Conservation (phyloP, 1,140 invertebrate species). For the Drosophila bipectinata region DNA sequence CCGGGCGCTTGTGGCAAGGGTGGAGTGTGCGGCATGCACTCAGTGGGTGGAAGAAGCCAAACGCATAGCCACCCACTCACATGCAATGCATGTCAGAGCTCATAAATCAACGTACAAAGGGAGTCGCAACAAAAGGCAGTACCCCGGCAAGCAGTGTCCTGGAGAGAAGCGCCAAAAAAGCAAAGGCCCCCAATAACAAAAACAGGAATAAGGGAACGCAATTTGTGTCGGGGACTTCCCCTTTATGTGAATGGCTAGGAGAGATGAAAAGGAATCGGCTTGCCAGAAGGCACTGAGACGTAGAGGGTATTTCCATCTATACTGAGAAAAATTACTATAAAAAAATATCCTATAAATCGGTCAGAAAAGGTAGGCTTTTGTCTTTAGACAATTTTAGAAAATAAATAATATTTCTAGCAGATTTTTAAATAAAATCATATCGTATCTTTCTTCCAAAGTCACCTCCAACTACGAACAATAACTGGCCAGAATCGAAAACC, state of each 20-base stretch:
- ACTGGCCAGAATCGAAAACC: constrained; percentile 52
- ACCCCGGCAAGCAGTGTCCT: constrained; percentile 1
- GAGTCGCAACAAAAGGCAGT: constrained; percentile 45
- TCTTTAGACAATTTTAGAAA: no score
- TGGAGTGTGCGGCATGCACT: constrained; percentile 20
- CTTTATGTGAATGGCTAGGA: constrained; percentile 3
- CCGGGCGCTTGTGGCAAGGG: background rate
- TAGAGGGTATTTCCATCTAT: background rate
- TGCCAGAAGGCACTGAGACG: background rate
- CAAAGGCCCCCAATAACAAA: constrained; percentile 1
- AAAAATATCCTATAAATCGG: no score
- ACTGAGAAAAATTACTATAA: background rate
- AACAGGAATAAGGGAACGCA: constrained; percentile 56
- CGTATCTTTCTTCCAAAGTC: constrained; percentile 7
- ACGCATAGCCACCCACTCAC: constrained; percentile 19
- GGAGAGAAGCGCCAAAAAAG: constrained; percentile 21
- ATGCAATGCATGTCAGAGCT: constrained; percentile 30
- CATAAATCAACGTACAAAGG: constrained; percentile 76
- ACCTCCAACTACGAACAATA: constrained; percentile 34
- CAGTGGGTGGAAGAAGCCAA: constrained; percentile 19
- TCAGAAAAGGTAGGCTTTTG: no score
- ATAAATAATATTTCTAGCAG: no score
- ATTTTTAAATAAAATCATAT: no score
- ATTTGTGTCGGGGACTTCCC: constrained; percentile 56
- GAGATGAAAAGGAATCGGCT: constrained; percentile 3